phyloP scores from a whole-genome alignment of 2,888 invertebrate species.

The Epinotia ramella region DNA sequence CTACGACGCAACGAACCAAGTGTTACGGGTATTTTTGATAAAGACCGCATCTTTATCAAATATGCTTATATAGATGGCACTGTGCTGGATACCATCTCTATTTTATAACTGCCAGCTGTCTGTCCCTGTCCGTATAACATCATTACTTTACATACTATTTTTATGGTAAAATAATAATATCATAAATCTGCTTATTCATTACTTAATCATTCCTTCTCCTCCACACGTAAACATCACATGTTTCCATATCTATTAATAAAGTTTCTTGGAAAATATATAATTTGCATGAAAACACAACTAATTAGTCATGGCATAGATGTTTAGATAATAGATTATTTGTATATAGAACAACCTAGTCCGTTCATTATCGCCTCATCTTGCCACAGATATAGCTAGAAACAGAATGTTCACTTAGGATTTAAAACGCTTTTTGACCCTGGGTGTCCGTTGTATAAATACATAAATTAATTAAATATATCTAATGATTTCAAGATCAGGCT shows the following conservation, averaged over 20 bases:
- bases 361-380: neutral
- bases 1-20: too few species aligned
- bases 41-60: too few species aligned
- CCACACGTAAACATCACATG: constrained; percentile 14
- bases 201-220: too few species aligned
- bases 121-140: too few species aligned
- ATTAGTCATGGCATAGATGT: constrained; percentile 20
- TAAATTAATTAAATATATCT: neutral
- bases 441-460: neutral
- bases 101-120: too few species aligned
- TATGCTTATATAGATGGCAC: too few species aligned
- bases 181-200: neutral
- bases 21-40: too few species aligned
- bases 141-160: too few species aligned
- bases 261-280: constrained; percentile 11
- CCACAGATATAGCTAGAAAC: constrained; percentile 7
- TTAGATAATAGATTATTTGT: constrained; percentile 10
- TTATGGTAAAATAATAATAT: too few species aligned
- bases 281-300: constrained; percentile 8
- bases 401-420: constrained; percentile 7
- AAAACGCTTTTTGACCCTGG: neutral
- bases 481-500: too few species aligned
- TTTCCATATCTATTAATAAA: constrained; percentile 19
- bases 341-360: neutral
- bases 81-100: too few species aligned